Conservation (phyloP, 1,140 invertebrate species). For the Apis mellifera region Amel_HAv3.1 CM009944.2:7508501-7509000, state of each 20-base stretch:
- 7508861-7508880: constrained; percentile 90
- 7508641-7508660: constrained; percentile 91
- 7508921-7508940: constrained; percentile 88
- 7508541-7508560: constrained; percentile 74
- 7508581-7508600: constrained; percentile 93
- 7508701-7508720: constrained; percentile 88
- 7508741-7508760: neutral
- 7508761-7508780: neutral
- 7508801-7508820: constrained; percentile 84
- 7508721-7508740: constrained; percentile 83
- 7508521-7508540: neutral
- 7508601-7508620: constrained; percentile 92
- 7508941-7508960: constrained; percentile 84
- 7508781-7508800: constrained; percentile 82
- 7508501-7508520: constrained; percentile 36
- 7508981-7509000: constrained; percentile 86
- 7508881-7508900: constrained; percentile 90
- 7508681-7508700: constrained; percentile 91
- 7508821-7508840: constrained; percentile 90
- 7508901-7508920: constrained; percentile 91
- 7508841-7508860: constrained; percentile 92
- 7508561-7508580: constrained; percentile 95
- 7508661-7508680: constrained; percentile 95
- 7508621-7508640: constrained; percentile 88
- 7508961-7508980: constrained; percentile 92